Conservation (phyloP, 2,113 vertebrate genomes). For the Semnopithecus entellus region DNA sequence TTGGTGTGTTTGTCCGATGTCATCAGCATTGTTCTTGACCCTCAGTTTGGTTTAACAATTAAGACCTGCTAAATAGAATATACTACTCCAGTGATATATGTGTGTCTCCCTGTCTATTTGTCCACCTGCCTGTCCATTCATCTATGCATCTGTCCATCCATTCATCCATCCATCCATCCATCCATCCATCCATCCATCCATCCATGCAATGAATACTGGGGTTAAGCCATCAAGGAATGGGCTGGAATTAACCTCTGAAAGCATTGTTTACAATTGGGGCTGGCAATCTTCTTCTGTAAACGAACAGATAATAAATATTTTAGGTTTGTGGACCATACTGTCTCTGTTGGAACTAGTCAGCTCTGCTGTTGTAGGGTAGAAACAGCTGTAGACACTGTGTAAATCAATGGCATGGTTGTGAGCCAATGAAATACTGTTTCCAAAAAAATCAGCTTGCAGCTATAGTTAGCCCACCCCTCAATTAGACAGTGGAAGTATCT, state of each 20-base stretch:
- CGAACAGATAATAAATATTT: not conserved
- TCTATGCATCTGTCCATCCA: too few relatives aligned
- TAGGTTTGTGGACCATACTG: not conserved
- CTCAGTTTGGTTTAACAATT: not conserved
- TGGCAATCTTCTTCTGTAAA: not conserved
- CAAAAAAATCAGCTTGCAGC: not conserved
- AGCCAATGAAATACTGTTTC: not conserved
- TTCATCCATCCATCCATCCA: not conserved
- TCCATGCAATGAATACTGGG: not conserved
- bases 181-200: not conserved
- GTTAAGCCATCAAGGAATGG: not conserved
- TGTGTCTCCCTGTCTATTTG: not conserved
- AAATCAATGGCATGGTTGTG: not conserved
- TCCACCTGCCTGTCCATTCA: fast-evolving
- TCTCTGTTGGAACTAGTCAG: not conserved
- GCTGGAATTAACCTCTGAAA: constrained; percentile 17
- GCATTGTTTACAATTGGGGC: not conserved
- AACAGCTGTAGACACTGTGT: not conserved
- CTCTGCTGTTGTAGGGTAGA: not conserved
- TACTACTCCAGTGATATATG: not conserved
- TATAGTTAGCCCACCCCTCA: not conserved
- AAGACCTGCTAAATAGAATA: not conserved
- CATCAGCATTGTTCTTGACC: not conserved
- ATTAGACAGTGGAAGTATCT: not conserved
- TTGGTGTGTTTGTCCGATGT: not conserved